Evolutionary conservation across 2,888 invertebrate species (phyloP), one percentile per base, ranked within the genome.

Genomic region (Bombylius discolor): DNA sequence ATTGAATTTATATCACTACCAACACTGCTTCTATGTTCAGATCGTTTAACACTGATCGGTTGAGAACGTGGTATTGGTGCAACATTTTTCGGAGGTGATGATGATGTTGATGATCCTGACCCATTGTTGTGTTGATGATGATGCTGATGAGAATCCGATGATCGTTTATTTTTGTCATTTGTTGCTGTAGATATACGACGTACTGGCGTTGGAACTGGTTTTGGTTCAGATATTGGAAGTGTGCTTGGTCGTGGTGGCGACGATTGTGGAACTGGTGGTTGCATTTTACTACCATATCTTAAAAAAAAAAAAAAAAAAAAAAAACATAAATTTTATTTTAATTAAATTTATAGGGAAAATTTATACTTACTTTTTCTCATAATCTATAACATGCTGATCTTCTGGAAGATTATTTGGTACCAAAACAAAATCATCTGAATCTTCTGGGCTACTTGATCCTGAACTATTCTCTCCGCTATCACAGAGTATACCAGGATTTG

Each of bases 1-100:
- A 95, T 81, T 8, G 94, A 94, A 67, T 89, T 90, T 63, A 95
- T 87, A 74, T 93, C 91, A 63, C 85, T 83, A 58, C 82, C 80
- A 60, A 78, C 82, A 63, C 78, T 77, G 64, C 80, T 83, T 63
- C 85, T 81, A 66, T 83, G 82, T 67, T 85, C 86, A 59, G 83
- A 82, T 57, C 87, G 81, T 65, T 84, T 85, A 78, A 90, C 87
- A 68, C 83, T 87, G 64, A 91, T 91, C 23, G 91, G 91, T 71
- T 89, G 88, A 58, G 91, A 90, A 62, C 90, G 81, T 53, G 90
- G 90, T 61, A 89, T 81, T 63, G 77, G 73, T 63, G 76, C 77
- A 49, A 62, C 57, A 50, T 61, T 62, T 44, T 49, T 56, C 54
- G 56, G 56, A 4, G 57, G 54, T 32, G 55, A 45, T 11, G 58